Percentiles rank a stretch among this genome's conserved stretches.
These are phyloP conservation scores for Taenaris catops DNA, from an alignment of 2,888 invertebrate species.

Conservation along the genomic window DNA sequence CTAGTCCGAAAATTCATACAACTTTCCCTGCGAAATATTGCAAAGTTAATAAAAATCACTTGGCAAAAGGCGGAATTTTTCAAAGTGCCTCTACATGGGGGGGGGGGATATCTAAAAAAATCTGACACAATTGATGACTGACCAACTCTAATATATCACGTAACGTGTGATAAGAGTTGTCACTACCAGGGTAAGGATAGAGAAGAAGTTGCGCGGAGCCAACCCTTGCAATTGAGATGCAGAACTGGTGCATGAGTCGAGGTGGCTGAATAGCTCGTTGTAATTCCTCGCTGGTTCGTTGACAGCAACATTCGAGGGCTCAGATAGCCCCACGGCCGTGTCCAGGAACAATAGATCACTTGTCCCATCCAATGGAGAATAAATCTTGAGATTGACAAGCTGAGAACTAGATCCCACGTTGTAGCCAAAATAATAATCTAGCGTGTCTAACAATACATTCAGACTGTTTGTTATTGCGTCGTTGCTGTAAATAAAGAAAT, in stretches of 20 bases:
- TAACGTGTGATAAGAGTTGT: slow-evolving; percentile 39
- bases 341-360: slow-evolving; percentile 82
- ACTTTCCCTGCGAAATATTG: no score
- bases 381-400: slow-evolving; percentile 74
- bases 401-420: slow-evolving; percentile 41
- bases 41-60: no score
- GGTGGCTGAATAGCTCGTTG: slow-evolving; percentile 71
- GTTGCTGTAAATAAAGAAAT: slow-evolving; percentile 37
- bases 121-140: no score
- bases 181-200: slow-evolving; percentile 40
- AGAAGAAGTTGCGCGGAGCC: slow-evolving; percentile 37
- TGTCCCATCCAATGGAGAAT: slow-evolving; percentile 75
- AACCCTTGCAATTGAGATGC: slow-evolving; percentile 33
- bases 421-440: slow-evolving; percentile 77
- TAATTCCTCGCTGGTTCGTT: slow-evolving; percentile 75
- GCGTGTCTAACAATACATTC: slow-evolving; percentile 55
- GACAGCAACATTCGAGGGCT: slow-evolving; percentile 43
- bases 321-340: slow-evolving; percentile 77
- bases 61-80: no score
- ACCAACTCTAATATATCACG: slow-evolving; percentile 33
- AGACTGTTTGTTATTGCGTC: slow-evolving; percentile 49
- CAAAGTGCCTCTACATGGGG: no score
- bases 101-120: no score
- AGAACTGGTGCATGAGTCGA: slow-evolving; percentile 51
- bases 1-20: no score